These are phyloP conservation scores for Cynocephalus volans DNA, from an alignment of 2,113 vertebrate genomes.

Conservation along the genomic window DNA sequence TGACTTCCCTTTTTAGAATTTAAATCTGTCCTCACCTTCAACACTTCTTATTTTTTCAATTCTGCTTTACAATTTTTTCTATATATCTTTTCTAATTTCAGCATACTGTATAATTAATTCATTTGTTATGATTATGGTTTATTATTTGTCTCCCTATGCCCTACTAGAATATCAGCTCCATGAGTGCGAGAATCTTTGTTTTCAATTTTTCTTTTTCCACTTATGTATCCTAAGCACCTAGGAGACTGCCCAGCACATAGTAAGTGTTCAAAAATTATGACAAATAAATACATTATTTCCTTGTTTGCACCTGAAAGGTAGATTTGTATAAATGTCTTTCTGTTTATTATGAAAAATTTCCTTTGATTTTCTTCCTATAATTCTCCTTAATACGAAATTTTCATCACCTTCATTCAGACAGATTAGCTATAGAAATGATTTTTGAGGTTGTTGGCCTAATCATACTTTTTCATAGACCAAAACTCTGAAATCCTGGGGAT, in stretches of 20 bases:
- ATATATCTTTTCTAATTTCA: background rate
- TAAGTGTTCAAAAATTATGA: background rate
- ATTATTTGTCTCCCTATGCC: background rate
- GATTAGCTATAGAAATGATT: background rate
- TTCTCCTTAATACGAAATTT: background rate
- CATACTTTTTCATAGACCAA: background rate
- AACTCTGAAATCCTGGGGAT: background rate
- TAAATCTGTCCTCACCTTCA: background rate
- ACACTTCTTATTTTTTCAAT: background rate
- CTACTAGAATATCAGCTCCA: background rate
- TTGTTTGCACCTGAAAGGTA: background rate
- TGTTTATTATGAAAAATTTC: background rate
- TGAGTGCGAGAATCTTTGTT: background rate
- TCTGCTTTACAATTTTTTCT: background rate
- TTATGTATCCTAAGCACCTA: background rate
- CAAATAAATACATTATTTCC: background rate
- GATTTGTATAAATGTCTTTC: background rate
- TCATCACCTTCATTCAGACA: background rate
- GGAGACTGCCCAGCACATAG: background rate
- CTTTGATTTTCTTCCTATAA: background rate
- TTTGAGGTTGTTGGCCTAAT: background rate
- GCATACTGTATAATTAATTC: background rate
- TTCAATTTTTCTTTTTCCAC: background rate
- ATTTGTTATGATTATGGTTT: background rate
- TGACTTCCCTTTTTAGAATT: background rate